Percentiles rank a stretch among this genome's conserved stretches.
Evolutionary conservation across 1,140 invertebrate species (phyloP).

Genomic region (Penaeus japonicus): DNA sequence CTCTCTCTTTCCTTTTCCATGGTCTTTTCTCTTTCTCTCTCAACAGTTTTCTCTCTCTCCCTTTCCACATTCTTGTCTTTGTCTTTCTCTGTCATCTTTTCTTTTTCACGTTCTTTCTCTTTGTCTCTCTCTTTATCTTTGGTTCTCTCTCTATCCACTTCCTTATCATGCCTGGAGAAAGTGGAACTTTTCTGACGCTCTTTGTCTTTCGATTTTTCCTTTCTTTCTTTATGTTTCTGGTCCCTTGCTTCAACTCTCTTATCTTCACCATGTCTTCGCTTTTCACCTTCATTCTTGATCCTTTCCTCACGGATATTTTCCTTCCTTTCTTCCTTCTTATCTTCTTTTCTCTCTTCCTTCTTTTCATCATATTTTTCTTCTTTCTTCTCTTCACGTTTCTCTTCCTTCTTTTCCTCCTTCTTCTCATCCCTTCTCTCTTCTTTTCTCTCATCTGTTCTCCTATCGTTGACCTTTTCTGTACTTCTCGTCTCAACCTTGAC

Average conservation of each 20-base stretch:
- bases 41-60: constrained; percentile 34
- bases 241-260: constrained; percentile 55
- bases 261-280: constrained; percentile 62
- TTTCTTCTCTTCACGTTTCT: constrained; percentile 7
- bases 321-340: constrained; percentile 19
- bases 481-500: constrained; percentile 11
- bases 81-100: constrained; percentile 22
- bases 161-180: constrained; percentile 1
- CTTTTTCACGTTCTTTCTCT: constrained; percentile 29
- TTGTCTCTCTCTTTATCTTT: constrained; percentile 19
- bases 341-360: constrained; percentile 43
- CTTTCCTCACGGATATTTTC: constrained; percentile 3
- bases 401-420: constrained; percentile 25
- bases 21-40: constrained; percentile 51
- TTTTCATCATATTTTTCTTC: constrained; percentile 12
- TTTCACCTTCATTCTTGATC: constrained; percentile 60
- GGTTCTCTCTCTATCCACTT: constrained; percentile 21
- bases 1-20: constrained; percentile 22
- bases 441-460: constrained; percentile 20
- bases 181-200: constrained; percentile 14
- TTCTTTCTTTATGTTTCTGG: constrained; percentile 57
- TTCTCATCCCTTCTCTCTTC: constrained; percentile 29
- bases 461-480: constrained; percentile 62
- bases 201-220: constrained; percentile 28
- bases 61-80: constrained; percentile 17